These are phyloP conservation scores for Abrostola triplasia DNA, from an alignment of 2,888 invertebrate species.

Conservation along the genomic window DNA sequence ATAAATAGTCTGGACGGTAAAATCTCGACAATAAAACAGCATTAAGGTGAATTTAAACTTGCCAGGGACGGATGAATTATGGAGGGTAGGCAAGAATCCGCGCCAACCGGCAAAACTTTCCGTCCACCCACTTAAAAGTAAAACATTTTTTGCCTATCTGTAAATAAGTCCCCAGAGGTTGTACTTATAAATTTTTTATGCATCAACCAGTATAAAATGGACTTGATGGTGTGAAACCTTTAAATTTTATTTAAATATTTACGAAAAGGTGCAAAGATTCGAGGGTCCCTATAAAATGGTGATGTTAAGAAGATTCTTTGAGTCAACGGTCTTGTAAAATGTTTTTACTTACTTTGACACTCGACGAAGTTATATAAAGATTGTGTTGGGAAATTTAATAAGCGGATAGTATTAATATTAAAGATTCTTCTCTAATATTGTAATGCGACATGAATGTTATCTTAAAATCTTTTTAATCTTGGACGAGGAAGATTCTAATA, in stretches of 20 bases:
- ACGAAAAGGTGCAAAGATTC: conserved; percentile 15
- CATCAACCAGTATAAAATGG: conserved; percentile 26
- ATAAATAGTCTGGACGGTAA: conserved; percentile 42
- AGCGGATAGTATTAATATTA: too few species aligned
- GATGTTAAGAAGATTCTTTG: conserved; percentile 29
- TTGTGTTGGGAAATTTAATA: not conserved
- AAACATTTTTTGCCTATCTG: conserved; percentile 54
- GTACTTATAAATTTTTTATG: conserved; percentile 42
- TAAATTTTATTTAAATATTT: conserved; percentile 23
- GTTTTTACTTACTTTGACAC: conserved; percentile 19
- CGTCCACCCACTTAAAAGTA: conserved; percentile 62
- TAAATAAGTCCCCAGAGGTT: conserved; percentile 54
- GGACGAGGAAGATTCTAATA: too few species aligned
- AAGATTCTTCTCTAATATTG: too few species aligned
- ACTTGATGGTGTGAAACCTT: conserved; percentile 21
- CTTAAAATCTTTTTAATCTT: too few species aligned
- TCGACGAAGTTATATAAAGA: not conserved
- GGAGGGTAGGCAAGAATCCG: conserved; percentile 47
- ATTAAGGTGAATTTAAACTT: conserved; percentile 56
- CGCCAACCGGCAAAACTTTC: conserved; percentile 43
- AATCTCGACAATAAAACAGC: conserved; percentile 50
- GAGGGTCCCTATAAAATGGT: conserved; percentile 17
- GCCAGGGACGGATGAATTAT: conserved; percentile 56
- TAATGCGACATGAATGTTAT: too few species aligned
- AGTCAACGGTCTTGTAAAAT: conserved; percentile 12